Conservation (phyloP, 2,797 vertebrate genomes). For the Prunella strophiata region DNA sequence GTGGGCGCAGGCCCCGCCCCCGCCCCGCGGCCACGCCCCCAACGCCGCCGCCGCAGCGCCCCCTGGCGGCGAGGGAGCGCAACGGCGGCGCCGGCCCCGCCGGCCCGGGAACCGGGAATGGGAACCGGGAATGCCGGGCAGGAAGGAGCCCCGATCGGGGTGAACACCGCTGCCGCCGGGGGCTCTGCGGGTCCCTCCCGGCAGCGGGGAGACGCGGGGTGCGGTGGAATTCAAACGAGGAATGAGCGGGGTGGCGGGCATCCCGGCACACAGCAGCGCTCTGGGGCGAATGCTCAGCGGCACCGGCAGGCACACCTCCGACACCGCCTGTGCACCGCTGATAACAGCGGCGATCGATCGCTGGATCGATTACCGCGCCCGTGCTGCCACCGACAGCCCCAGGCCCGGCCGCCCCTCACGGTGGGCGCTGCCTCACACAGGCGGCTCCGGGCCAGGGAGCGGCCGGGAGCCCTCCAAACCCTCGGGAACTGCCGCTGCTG, state of each 20-base stretch:
- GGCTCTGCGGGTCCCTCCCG: rapidly evolving
- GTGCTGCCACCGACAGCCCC: too few relatives aligned
- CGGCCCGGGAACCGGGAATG: too few relatives aligned
- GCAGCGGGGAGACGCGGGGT: neutral
- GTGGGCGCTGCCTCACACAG: too few relatives aligned
- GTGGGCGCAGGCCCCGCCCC: neutral
- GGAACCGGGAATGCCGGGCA: neutral
- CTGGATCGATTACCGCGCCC: too few relatives aligned
- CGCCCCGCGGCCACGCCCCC: neutral
- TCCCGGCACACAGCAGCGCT: rapidly evolving
- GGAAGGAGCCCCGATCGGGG: too few relatives aligned
- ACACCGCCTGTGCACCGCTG: rapidly evolving
- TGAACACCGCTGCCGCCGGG: rapidly evolving
- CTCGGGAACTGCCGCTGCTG: too few relatives aligned
- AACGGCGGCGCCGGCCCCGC: too few relatives aligned
- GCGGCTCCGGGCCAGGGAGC: too few relatives aligned
- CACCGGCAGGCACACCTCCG: rapidly evolving
- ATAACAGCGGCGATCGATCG: rapidly evolving
- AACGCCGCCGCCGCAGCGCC: neutral
- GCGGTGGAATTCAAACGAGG: rapidly evolving
- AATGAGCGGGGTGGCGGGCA: rapidly evolving
- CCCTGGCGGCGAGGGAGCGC: neutral
- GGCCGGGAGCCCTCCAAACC: too few relatives aligned
- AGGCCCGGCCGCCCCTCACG: too few relatives aligned
- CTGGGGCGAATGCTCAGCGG: neutral